Evolutionary conservation across 2,797 vertebrate genomes (phyloP).

Genomic region (Hydrolagus colliei): DNA sequence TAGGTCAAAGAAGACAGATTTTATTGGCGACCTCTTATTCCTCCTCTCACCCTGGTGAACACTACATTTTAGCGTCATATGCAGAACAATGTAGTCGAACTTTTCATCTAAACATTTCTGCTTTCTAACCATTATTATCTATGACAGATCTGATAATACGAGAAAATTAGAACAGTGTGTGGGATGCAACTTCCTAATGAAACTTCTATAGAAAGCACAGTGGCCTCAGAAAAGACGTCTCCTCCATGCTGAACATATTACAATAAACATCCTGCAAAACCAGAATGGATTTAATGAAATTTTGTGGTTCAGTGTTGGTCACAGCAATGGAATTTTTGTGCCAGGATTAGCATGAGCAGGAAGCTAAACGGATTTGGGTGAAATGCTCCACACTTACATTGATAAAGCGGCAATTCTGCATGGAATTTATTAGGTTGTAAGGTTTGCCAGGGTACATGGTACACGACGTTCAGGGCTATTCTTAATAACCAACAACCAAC

Average conservation of each 20-base stretch:
- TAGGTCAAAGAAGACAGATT: slow-evolving; percentile 3
- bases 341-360: slow-evolving; percentile 28
- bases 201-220: not conserved
- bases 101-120: not conserved
- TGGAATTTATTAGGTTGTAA: not conserved
- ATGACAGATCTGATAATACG: slow-evolving; percentile 27
- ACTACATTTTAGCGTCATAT: not conserved
- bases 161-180: slow-evolving; percentile 28
- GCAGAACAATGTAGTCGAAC: not conserved
- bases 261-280: slow-evolving; percentile 22
- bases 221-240: slow-evolving; percentile 12
- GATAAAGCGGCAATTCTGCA: not conserved
- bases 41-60: slow-evolving; percentile 19
- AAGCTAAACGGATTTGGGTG: slow-evolving; percentile 11
- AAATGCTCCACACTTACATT: slow-evolving; percentile 18
- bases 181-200: slow-evolving; percentile 17
- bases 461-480: not conserved
- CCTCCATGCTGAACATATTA: slow-evolving; percentile 27
- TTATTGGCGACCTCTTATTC: not conserved
- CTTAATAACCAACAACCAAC: too few relatives aligned
- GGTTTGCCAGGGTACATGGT: not conserved
- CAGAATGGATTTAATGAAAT: slow-evolving; percentile 31
- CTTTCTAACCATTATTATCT: slow-evolving; percentile 4
- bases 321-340: slow-evolving; percentile 26
- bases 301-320: slow-evolving; percentile 25